Evolutionary conservation across 2,113 vertebrate genomes (phyloP), one percentile per base, ranked within the genome.

Genomic region (Nycticorax nycticorax): DNA sequence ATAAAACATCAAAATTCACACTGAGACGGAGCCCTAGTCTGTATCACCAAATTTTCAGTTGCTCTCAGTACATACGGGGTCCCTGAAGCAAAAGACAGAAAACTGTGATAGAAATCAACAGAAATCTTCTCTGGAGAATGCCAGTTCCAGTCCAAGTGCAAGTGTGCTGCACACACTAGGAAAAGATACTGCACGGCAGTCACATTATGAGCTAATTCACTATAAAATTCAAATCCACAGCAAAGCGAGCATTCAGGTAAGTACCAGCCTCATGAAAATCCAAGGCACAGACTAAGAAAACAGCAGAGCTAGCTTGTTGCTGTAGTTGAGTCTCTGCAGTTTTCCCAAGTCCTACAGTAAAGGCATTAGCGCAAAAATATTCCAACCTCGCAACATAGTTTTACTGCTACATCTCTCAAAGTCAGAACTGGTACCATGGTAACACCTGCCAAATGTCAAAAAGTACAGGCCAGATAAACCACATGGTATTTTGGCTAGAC

Each of bases 391-490:
- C 62, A 81, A 86, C 12, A 75, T 69, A 62, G 37, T 67, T 81
- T 72, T 72, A 69, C 43, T 50, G 84, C 35, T 50, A 78, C 66
- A 75, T 76, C 48, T 72, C 87, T 87, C 62, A 22, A n/a, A 92
- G 79, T 87, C 91, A 71, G 56, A 86, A 89, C 3, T 72, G 69
- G 84, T 79, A 73, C 89, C 69, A 88, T 39, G 81, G 89, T 76
- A 97, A 96, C 84, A 75, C 74, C 85, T 94, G 69, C 76, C 84
- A 94, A 85, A 91, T 69, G 57, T 82, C 78, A 76, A 48, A 87
- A 95, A 84, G 33, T 86, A 74, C 32, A 67, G 47, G 60, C 32
- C 64, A 68, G 84, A 87, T 91, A 84, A 35, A 77, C 41, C 63
- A 66, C 63, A 16, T 45, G 59, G 39, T 75, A 89, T 75, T 95